Evolutionary conservation across 1,140 invertebrate genomes (phyloP), one percentile per base, ranked within the genome.

Genomic region (Thalassaphorura encarpata): DNA sequence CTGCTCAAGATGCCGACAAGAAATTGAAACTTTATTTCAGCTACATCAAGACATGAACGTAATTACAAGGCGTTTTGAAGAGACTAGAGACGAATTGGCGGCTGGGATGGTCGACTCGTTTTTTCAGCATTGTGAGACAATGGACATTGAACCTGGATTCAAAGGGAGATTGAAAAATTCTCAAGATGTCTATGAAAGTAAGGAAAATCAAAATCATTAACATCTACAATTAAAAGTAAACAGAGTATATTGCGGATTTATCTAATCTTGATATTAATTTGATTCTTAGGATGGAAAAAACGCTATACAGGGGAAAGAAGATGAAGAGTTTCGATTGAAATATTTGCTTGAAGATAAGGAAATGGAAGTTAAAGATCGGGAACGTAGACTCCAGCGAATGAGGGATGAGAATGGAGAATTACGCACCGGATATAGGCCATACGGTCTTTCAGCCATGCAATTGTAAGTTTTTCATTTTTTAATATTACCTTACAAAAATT

Each of bases 321-420:
- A 50, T 23, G 45, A 47, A 13, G 58, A 60, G n/a, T 23, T 60
- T 6, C n/a, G n/a, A n/a, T n/a, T n/a, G n/a, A n/a, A n/a, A n/a
- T n/a, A n/a, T n/a, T n/a, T n/a, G n/a, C n/a, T n/a, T n/a, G n/a
- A 60, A 60, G 36, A 40, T 55, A 29, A 47, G 52, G 24, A 47
- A 27, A 26, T 47, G 23, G 24, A 47, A 26, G 5, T 26, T 5
- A 26, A 26, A 47, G 11, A 26, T 47, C 8, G 11, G 45, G 11
- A 26, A 47, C 4, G 45, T 26, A 18, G 24, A 21, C 18, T 11
- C 28, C 15, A 18, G 21, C 11, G 11, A 47, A 13, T 26, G 19
- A 13, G 45, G 28, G 26, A 27, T 8, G 6, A 21, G 26, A 8
- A 8, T 19, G 13, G 28, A 47, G 19, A 47, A 21, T 11, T 21